phyloP scores from a whole-genome alignment of 2,888 invertebrate genomes.

The Mythimna loreyi region DNA sequence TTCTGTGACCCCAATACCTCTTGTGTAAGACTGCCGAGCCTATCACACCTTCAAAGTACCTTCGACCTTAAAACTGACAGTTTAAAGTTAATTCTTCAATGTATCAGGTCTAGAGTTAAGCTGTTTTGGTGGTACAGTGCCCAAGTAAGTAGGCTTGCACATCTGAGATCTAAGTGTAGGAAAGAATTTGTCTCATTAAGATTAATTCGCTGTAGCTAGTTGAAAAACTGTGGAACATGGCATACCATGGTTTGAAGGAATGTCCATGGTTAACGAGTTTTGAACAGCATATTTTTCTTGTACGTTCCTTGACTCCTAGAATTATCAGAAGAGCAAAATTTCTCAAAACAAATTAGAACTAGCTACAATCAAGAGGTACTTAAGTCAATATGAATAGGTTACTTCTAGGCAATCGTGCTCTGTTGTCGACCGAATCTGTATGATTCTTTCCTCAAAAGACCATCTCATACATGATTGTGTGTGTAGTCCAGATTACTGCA shows the following conservation, averaged over 20 bases:
- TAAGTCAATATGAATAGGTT: too few species aligned
- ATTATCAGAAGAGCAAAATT: not conserved
- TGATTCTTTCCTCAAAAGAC: too few species aligned
- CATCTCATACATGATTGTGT: too few species aligned
- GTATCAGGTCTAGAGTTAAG: not conserved
- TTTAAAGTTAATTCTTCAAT: conserved; percentile 6
- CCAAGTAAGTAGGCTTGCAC: conserved; percentile 28
- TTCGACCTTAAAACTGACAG: not conserved
- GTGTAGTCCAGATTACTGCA: too few species aligned
- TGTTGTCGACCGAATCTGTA: too few species aligned
- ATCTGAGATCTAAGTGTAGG: conserved; percentile 47
- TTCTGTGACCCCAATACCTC: conserved; percentile 70
- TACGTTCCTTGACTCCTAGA: conserved; percentile 1
- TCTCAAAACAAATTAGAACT: too few species aligned
- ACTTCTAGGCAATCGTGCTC: too few species aligned
- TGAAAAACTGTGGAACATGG: conserved; percentile 5
- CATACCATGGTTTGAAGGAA: conserved; percentile 28
- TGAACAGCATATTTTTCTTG: conserved; percentile 14
- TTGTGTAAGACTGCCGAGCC: conserved; percentile 66
- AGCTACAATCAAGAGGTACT: too few species aligned
- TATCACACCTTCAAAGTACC: conserved; percentile 6
- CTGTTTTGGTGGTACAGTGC: not conserved
- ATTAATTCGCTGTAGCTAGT: conserved; percentile 11
- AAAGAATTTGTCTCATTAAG: conserved; percentile 66
- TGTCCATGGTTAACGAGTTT: conserved; percentile 19